Percentiles rank a stretch among this genome's conserved stretches.
Conservation (phyloP, 1,140 invertebrate species). For the Neodiprion virginianus region DNA sequence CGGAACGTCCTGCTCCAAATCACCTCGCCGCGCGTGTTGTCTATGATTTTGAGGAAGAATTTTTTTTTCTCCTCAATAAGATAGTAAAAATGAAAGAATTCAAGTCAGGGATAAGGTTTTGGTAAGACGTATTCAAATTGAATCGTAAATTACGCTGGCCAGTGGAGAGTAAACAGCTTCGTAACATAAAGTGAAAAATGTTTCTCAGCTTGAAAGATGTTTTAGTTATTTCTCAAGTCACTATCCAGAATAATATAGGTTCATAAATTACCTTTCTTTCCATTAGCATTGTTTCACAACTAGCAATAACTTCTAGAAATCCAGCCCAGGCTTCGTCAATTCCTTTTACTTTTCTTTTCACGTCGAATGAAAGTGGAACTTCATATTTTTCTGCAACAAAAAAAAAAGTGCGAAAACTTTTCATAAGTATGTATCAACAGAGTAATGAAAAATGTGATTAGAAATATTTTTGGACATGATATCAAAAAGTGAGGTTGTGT, state of each 20-base stretch:
- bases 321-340: conserved; percentile 70
- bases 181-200: background rate
- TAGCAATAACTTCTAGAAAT: conserved; percentile 70
- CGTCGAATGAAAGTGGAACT: conserved; percentile 65
- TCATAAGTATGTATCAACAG: background rate
- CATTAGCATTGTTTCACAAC: conserved; percentile 71
- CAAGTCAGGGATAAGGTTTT: too few species aligned
- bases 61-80: too few species aligned
- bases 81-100: too few species aligned
- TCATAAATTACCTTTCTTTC: conserved; percentile 67
- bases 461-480: too few species aligned
- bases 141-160: too few species aligned
- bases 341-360: conserved; percentile 66
- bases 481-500: too few species aligned
- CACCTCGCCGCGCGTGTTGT: too few species aligned
- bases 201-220: background rate
- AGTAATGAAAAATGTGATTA: too few species aligned
- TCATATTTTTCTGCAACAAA: conserved; percentile 70
- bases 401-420: conserved; percentile 16
- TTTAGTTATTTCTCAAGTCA: background rate
- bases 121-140: too few species aligned
- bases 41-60: too few species aligned
- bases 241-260: background rate
- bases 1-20: too few species aligned
- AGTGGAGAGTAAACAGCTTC: too few species aligned